A percentile compares a stretch with the other conserved stretches of the same genome.
Conservation (phyloP, 2,797 vertebrate species). For the Amblyopsis hoosieri region DNA sequence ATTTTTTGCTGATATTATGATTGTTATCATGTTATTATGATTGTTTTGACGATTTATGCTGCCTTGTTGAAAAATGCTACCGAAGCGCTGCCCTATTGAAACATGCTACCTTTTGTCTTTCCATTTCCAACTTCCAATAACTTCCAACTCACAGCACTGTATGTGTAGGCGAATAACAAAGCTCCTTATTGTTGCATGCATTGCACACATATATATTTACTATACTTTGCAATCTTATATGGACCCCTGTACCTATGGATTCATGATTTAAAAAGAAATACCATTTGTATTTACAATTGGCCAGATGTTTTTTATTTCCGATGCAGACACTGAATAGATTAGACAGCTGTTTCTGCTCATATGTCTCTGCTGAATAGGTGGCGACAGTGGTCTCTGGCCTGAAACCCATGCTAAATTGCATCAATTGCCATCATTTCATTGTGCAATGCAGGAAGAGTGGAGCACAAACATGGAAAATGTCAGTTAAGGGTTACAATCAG, state of each 20-base stretch:
- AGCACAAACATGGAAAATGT: slow-evolving; percentile 14
- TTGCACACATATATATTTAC: too few species aligned
- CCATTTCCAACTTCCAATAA: too few species aligned
- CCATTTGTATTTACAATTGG: neutral
- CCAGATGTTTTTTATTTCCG: neutral
- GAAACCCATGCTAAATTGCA: neutral
- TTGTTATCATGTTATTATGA: too few species aligned
- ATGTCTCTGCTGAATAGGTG: slow-evolving; percentile 14
- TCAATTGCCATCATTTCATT: neutral
- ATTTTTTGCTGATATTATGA: slow-evolving; percentile 5
- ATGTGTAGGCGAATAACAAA: too few species aligned
- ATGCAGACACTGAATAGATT: slow-evolving; percentile 12
- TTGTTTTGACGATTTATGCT: too few species aligned
- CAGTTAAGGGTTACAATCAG: neutral
- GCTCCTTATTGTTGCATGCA: too few species aligned
- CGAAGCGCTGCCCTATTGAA: too few species aligned
- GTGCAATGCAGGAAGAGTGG: slow-evolving; percentile 10
- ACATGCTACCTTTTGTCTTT: too few species aligned
- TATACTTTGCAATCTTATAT: too few species aligned
- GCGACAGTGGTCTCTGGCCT: slow-evolving; percentile 10
- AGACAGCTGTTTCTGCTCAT: slow-evolving; percentile 36
- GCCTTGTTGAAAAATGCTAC: too few species aligned
- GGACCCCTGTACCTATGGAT: neutral
- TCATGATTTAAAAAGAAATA: neutral
- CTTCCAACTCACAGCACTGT: too few species aligned